Conservation (phyloP, 2,888 invertebrate genomes). For the Perizoma flavofasciatum region DNA sequence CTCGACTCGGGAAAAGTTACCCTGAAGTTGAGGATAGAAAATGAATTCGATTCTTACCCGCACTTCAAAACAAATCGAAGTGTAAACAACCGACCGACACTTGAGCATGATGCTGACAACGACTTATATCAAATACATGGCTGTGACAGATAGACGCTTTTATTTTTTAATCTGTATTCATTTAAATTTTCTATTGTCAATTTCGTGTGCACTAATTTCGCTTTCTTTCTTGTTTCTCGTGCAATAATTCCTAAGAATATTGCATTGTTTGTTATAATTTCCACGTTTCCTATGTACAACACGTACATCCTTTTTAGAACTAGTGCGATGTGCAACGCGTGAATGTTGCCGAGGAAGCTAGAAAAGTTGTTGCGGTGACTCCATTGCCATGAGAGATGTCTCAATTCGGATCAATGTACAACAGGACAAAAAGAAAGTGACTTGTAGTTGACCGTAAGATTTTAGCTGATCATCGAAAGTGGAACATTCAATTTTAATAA, state of each 20-base stretch:
- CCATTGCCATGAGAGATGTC: conserved; percentile 72
- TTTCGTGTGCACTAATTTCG: no score
- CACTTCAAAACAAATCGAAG: no score
- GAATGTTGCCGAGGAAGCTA: conserved; percentile 39
- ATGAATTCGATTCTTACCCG: no score
- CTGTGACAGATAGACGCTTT: no score
- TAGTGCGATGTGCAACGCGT: conserved; percentile 39
- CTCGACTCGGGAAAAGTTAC: no score
- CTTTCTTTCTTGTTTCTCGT: no score
- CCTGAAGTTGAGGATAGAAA: no score
- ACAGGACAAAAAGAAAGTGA: conserved; percentile 81
- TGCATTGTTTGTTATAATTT: not conserved
- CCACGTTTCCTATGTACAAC: not conserved
- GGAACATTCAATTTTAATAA: conserved; percentile 52
- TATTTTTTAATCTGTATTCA: no score
- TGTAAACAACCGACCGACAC: no score
- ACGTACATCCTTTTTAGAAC: conserved; percentile 11
- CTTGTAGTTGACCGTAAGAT: conserved; percentile 66
- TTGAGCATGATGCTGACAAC: no score
- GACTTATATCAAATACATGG: no score
- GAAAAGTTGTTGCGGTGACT: conserved; percentile 46
- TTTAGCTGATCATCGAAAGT: conserved; percentile 53
- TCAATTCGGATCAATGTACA: conserved; percentile 74
- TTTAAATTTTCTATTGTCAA: no score
- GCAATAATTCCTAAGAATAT: not conserved